These are phyloP conservation scores for Sparidentex hasta DNA, from an alignment of 2,797 vertebrate species.

Conservation along the genomic window DNA sequence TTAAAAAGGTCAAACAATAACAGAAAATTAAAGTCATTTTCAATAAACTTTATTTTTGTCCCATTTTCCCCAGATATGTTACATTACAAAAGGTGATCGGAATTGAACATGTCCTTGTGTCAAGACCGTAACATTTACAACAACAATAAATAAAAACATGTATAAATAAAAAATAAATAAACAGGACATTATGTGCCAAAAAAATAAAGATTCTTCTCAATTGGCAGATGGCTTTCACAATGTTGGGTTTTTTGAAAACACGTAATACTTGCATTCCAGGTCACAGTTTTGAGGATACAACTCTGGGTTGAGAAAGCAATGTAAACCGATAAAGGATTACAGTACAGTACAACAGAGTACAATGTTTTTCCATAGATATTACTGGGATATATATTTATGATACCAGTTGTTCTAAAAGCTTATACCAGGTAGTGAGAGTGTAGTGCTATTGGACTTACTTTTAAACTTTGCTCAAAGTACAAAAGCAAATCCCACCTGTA, in stretches of 20 bases:
- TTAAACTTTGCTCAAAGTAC: slow-evolving; percentile 70
- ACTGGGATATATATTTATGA: slow-evolving; percentile 78
- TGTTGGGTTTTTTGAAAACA: slow-evolving; percentile 81
- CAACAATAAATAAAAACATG: slow-evolving; percentile 86
- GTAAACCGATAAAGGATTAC: slow-evolving; percentile 84
- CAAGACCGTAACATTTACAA: slow-evolving; percentile 83
- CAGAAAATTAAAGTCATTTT: slow-evolving; percentile 54
- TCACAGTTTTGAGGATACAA: slow-evolving; percentile 89
- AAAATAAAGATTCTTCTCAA: slow-evolving; percentile 83
- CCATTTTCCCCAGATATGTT: slow-evolving; percentile 77
- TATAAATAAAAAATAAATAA: slow-evolving; percentile 89
- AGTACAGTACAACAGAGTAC: slow-evolving; percentile 81
- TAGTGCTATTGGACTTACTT: slow-evolving; percentile 81
- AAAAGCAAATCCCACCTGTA: slow-evolving; percentile 72
- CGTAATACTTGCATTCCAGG: slow-evolving; percentile 85
- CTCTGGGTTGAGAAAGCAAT: slow-evolving; percentile 80
- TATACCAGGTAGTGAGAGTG: slow-evolving; percentile 85
- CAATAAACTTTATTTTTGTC: slow-evolving; percentile 87
- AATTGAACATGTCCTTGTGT: slow-evolving; percentile 83
- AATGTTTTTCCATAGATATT: slow-evolving; percentile 79
- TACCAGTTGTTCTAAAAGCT: slow-evolving; percentile 86
- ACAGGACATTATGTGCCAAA: slow-evolving; percentile 85
- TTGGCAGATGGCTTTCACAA: slow-evolving; percentile 86
- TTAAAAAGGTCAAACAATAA: not conserved
- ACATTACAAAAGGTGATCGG: slow-evolving; percentile 86